Evolutionary conservation across 2,113 vertebrate genomes (phyloP).

Genomic region (Prinia subflava): DNA sequence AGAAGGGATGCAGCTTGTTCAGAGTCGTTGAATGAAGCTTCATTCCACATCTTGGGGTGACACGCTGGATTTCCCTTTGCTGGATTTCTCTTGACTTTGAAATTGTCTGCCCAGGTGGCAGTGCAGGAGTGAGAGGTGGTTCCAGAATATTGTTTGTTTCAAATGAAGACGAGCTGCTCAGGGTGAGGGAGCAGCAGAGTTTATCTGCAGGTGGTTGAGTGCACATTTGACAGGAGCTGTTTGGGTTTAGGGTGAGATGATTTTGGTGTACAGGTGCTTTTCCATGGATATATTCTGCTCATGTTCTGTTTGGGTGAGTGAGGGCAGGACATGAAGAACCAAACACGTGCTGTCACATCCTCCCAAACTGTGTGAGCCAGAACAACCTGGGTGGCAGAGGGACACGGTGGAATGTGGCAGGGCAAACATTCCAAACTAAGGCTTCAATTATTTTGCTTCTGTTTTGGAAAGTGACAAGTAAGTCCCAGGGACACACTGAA

Average conservation of each 20-base stretch:
- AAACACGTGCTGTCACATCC: rapidly evolving
- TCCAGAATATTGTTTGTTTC: background rate
- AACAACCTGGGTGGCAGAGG: background rate
- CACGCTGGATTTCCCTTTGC: background rate
- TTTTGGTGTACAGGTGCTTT: background rate
- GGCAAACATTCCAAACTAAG: background rate
- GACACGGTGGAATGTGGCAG: background rate
- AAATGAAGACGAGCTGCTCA: background rate
- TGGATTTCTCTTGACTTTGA: background rate
- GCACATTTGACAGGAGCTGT: rapidly evolving
- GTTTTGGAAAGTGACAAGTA: background rate
- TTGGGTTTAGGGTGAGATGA: background rate
- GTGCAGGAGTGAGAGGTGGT: background rate
- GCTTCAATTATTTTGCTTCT: background rate
- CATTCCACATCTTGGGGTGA: background rate
- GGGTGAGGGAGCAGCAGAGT: background rate
- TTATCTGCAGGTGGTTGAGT: background rate
- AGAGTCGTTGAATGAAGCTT: background rate
- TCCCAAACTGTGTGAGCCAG: rapidly evolving
- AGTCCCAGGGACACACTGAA: background rate
- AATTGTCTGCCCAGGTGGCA: rapidly evolving
- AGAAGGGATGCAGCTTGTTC: background rate
- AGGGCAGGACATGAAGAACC: background rate
- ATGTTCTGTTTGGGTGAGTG: background rate
- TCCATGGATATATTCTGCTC: rapidly evolving